Conservation (phyloP, 1,140 invertebrate species). For the Drosophila lacteicornis region DNA sequence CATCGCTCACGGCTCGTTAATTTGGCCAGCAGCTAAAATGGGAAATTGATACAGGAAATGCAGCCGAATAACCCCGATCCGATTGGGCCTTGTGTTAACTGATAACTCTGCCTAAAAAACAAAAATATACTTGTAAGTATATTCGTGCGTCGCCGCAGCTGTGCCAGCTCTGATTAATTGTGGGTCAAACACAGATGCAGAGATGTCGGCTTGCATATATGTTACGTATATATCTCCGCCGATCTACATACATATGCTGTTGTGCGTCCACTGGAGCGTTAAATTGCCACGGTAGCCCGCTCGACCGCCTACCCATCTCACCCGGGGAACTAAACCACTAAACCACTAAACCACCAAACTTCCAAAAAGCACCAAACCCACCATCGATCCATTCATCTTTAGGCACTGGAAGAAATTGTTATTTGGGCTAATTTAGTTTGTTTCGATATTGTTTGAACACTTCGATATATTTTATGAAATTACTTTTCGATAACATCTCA, state of each 20-base stretch:
- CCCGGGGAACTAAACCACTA: conserved; percentile 23
- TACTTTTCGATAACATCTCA: too few relatives aligned
- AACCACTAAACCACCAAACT: conserved; percentile 5
- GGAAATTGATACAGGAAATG: conserved; percentile 65
- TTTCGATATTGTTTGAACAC: too few relatives aligned
- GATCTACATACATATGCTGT: conserved; percentile 27
- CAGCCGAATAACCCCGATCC: conserved; percentile 26
- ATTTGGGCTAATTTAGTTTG: not conserved
- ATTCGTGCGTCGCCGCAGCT: conserved; percentile 27
- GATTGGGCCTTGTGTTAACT: conserved; percentile 23
- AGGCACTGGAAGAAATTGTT: not conserved
- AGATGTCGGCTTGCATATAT: conserved; percentile 11
- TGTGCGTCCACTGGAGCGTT: conserved; percentile 60
- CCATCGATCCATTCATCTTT: conserved; percentile 19
- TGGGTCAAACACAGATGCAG: conserved; percentile 47
- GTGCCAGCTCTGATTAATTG: conserved; percentile 65
- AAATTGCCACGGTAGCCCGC: conserved; percentile 65
- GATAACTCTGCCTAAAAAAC: conserved; percentile 42
- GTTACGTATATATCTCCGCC: conserved; percentile 3
- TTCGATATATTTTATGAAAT: too few relatives aligned
- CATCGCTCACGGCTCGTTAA: conserved; percentile 73
- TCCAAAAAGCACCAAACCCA: conserved; percentile 17
- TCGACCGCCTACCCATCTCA: conserved; percentile 25
- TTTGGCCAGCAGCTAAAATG: conserved; percentile 57
- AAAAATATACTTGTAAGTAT: too few relatives aligned